Evolutionary conservation across 1,140 invertebrate species (phyloP), one percentile per base, ranked within the genome.

Genomic region (Lucilia sericata): DNA sequence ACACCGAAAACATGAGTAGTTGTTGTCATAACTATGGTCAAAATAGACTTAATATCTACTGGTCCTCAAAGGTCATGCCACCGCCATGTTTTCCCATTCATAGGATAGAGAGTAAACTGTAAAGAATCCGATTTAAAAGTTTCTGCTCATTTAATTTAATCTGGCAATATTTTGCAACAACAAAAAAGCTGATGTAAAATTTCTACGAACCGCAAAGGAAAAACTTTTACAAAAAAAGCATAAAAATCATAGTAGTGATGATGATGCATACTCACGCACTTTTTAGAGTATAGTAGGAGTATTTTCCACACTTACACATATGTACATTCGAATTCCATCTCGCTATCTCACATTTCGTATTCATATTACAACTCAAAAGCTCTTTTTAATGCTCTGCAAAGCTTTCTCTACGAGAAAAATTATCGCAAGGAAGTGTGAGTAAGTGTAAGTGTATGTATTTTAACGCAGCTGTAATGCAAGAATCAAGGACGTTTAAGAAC

Each of bases 401-500:
- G 65, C 19, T 55, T 10, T 70, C 19, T 70, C 8, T 21, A 7
- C 51, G 12, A 14, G 3, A n/a, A 55, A 12, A 10, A 10, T n/a
- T 55, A 14, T n/a, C 13, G 5, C 49, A 49, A 12, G 25, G 25
- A 30, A 42, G 36, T 42, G 17, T 80, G 19, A 21, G 76, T 25
- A 19, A 19, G n/a, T 51, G 76, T 21, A 30, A 30, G 65, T 70
- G n/a, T 70, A 21, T 70, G 19, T 70, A 12, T 21, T 21, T 21
- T 49, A 80, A 80, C 42, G 76, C 76, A 80, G 21, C 21, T 80
- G n/a, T 80, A 80, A 80, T 80, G 76, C 76, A 80, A 80, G 76
- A 80, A 80, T 80, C 76, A 80, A 80, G 76, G 76, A 80, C 76
- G 76, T 80, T 80, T 51, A 80, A 49, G 42, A 80, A 80, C 76